Conservation (phyloP, 1,140 invertebrate genomes). For the Rhyacophila brunnea region DNA sequence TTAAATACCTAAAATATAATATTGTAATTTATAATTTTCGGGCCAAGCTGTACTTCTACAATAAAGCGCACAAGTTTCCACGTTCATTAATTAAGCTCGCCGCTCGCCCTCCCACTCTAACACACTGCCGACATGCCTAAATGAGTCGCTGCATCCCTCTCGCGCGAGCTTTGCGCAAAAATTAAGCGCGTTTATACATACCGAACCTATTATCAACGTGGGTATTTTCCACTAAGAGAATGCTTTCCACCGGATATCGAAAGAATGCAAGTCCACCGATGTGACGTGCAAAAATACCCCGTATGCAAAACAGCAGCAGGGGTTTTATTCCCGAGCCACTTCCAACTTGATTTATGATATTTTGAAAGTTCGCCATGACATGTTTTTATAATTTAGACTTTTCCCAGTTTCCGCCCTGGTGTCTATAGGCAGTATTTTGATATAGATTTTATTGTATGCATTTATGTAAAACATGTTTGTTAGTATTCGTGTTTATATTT, state of each 20-base stretch:
- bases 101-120: constrained; percentile 42
- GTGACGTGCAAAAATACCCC: background rate
- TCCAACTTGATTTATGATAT: too few species aligned
- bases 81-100: constrained; percentile 58
- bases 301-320: background rate
- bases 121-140: constrained; percentile 48
- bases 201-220: constrained; percentile 29
- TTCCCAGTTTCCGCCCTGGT: constrained; percentile 19
- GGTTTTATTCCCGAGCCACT: too few species aligned
- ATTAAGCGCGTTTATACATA: constrained; percentile 45
- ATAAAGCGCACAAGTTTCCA: constrained; percentile 57
- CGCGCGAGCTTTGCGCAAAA: constrained; percentile 56
- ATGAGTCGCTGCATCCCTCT: constrained; percentile 49
- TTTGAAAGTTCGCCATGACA: background rate
- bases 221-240: constrained; percentile 31
- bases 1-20: too few species aligned
- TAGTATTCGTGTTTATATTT: background rate
- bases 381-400: constrained; percentile 35
- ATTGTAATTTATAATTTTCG: too few species aligned
- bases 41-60: constrained; percentile 31
- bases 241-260: background rate
- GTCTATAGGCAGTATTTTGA: background rate
- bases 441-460: background rate
- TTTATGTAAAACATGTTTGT: constrained; percentile 1
- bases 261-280: constrained; percentile 6